Conservation (phyloP, 2,113 vertebrate species). For the Coptodon bakossiorum region DNA sequence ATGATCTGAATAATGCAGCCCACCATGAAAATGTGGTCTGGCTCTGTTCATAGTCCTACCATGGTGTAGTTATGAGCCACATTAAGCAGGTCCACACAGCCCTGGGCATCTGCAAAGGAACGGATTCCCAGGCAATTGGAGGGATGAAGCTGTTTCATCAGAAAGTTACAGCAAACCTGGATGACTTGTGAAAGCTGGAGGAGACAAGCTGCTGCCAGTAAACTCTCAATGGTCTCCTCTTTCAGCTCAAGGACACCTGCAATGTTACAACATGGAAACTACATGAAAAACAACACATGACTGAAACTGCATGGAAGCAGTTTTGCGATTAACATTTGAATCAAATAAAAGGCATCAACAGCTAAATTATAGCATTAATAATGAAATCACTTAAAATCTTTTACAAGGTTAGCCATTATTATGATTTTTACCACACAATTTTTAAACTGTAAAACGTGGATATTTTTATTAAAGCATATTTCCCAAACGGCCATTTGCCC, state of each 20-base stretch:
- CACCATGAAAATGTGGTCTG: neutral
- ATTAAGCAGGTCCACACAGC: conserved; percentile 87
- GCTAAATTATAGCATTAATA: neutral
- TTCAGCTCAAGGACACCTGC: conserved; percentile 90
- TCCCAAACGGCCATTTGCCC: neutral
- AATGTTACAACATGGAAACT: conserved; percentile 16
- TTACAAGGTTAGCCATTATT: neutral
- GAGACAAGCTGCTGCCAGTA: conserved; percentile 91
- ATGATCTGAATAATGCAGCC: conserved; percentile 25
- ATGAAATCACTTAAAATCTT: neutral
- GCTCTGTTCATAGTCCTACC: conserved; percentile 77
- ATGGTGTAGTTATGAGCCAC: conserved; percentile 94
- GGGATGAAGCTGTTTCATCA: conserved; percentile 96
- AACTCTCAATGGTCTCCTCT: conserved; percentile 93
- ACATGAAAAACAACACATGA: neutral
- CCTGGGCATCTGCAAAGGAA: conserved; percentile 94
- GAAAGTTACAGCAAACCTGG: conserved; percentile 93
- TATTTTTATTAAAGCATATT: neutral
- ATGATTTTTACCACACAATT: neutral
- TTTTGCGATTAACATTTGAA: neutral
- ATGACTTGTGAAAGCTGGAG: conserved; percentile 94
- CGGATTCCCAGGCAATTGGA: conserved; percentile 96
- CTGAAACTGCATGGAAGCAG: neutral
- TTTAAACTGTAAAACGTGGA: neutral
- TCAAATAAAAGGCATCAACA: neutral